Conservation (phyloP, 2,888 invertebrate species). For the Ptilodon capucinus region DNA sequence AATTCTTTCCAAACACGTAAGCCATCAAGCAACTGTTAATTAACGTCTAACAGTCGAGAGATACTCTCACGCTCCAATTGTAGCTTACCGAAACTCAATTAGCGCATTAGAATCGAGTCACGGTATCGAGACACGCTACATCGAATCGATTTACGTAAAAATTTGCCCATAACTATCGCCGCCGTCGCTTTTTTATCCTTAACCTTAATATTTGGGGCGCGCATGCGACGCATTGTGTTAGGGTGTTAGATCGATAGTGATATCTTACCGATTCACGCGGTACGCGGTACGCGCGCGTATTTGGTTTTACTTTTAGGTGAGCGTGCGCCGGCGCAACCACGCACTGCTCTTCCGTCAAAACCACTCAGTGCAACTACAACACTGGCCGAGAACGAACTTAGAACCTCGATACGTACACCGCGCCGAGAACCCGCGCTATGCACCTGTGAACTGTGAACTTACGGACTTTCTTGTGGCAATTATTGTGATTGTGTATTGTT, state of each 20-base stretch:
- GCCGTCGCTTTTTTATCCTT: conserved; percentile 67
- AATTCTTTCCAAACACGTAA: conserved; percentile 13
- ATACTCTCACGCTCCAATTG: conserved; percentile 62
- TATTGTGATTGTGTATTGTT: conserved; percentile 60
- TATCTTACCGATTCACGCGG: conserved; percentile 58
- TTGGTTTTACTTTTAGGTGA: conserved; percentile 69
- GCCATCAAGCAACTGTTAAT: conserved; percentile 33
- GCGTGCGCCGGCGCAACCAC: conserved; percentile 68
- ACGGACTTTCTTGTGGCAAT: conserved; percentile 55
- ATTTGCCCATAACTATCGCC: conserved; percentile 40
- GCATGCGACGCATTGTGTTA: conserved; percentile 47
- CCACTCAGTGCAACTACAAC: conserved; percentile 74
- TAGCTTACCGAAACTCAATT: conserved; percentile 45
- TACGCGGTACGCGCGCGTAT: conserved; percentile 54
- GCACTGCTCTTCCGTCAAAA: conserved; percentile 66
- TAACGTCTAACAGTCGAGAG: conserved; percentile 27
- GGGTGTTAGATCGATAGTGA: conserved; percentile 57
- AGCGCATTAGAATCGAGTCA: conserved; percentile 40
- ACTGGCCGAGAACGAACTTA: conserved; percentile 76
- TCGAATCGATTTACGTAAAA: conserved; percentile 60
- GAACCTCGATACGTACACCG: conserved; percentile 54
- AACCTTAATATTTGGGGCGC: conserved; percentile 64
- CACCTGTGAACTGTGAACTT: conserved; percentile 70
- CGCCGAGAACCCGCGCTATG: conserved; percentile 38
- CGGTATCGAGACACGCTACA: conserved; percentile 42